Base-by-base conservation (phyloP, 2,113 vertebrate genomes). In the Chaetodon trifascialis region DNA sequence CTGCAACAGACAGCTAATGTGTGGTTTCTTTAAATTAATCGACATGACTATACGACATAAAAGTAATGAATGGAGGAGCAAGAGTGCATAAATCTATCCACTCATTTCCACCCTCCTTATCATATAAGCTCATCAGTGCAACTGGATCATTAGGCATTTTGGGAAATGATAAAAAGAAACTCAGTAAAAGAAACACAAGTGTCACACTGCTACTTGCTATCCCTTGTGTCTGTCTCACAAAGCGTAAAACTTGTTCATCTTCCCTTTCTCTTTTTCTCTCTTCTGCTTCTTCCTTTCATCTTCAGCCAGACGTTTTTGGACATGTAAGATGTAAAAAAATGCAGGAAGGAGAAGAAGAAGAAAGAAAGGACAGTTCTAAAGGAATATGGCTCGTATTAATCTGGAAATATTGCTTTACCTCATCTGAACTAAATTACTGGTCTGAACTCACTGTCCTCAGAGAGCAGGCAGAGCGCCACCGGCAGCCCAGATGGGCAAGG, bases 371-470 rank as follows among this genome's bases (percentile, higher is more conserved):
- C 82, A 90, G 88, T 91, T 94, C 91, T 91, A 49, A 88, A 91
- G 82, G 90, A 95, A 94, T 94, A 94, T 95, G 95, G 94, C 93
- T 95, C 84, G 58, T 92, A 95, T 95, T 95, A 95, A 95, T 95
- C 92, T 92, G 89, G 78, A 93, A 95, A 95, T 95, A 94, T 93
- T 93, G 92, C 91, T 95, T 94, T 93, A 93, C 90, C 91, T 96
- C 94, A 96, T 94, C 95, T 95, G 94, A 95, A 95, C 83, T 87
- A 93, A 94, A 95, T 95, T 95, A 95, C 82, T 87, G 88, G 86
- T 80, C 90, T 95, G 93, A 95, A 95, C 93, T 93, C 82, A 1
- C 68, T 94, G 94, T 95, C 93, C 94, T 95, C 74, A 25, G 81
- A 85, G 83, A 83, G 79, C 76, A 89, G 94, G 94, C 95, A 86